A percentile compares a stretch with the other conserved stretches of the same genome.
These are phyloP conservation scores for Falcunculus frontatus DNA, from an alignment of 2,113 vertebrate genomes.

Conservation along the genomic window DNA sequence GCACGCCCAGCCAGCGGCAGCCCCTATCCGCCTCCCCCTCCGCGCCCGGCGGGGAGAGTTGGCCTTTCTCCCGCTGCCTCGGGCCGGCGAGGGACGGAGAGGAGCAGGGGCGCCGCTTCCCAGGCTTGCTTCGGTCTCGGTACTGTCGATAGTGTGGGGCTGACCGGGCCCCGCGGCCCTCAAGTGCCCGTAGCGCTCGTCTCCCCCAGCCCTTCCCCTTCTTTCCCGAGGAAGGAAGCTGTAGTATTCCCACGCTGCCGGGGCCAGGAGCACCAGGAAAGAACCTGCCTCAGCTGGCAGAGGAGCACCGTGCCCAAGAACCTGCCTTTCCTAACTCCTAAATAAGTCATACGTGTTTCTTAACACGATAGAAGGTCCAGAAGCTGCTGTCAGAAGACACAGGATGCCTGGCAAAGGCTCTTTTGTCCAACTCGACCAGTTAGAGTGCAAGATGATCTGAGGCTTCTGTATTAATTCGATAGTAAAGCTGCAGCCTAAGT, in stretches of 20 bases:
- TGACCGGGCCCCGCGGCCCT: background rate
- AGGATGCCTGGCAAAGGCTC: accelerated
- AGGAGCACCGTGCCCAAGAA: background rate
- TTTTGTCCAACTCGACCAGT: background rate
- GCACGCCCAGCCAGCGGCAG: background rate
- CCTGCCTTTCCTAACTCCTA: background rate
- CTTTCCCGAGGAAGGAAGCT: background rate
- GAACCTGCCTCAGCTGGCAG: background rate
- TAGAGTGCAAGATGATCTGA: background rate
- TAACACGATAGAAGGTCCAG: accelerated
- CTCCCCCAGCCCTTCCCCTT: too few species aligned
- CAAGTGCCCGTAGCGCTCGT: accelerated
- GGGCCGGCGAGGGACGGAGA: background rate
- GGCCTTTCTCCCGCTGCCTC: background rate
- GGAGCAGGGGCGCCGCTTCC: background rate
- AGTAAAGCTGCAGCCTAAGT: background rate
- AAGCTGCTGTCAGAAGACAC: too few species aligned
- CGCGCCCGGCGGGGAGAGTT: background rate
- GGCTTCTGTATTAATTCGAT: background rate
- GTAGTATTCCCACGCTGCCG: background rate
- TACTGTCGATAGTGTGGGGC: accelerated
- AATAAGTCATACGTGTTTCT: background rate
- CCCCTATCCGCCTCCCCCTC: too few species aligned
- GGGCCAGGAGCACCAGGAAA: background rate
- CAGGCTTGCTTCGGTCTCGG: background rate